A percentile compares a stretch with the other conserved stretches of the same genome.
These are phyloP conservation scores for Pantala flavescens DNA, from an alignment of 1,140 invertebrate species.

Conservation along the genomic window DNA sequence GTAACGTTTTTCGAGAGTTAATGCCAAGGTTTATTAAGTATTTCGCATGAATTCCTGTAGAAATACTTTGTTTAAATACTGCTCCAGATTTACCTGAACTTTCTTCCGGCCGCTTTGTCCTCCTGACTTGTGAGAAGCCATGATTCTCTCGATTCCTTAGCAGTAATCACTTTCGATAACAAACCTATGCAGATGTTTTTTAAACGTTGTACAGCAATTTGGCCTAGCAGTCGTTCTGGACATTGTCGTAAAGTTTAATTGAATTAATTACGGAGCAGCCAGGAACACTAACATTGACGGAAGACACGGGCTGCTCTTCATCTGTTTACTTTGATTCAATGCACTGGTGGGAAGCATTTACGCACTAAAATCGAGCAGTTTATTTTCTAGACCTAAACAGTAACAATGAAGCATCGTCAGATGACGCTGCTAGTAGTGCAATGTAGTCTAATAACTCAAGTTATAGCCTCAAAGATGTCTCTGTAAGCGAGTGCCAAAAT, in stretches of 20 bases:
- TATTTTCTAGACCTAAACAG: too few relatives aligned
- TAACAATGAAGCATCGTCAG: too few relatives aligned
- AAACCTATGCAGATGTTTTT: not conserved
- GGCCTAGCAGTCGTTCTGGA: not conserved
- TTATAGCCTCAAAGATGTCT: too few relatives aligned
- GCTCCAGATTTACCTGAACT: constrained; percentile 44
- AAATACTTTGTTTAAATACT: too few relatives aligned
- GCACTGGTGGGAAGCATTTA: too few relatives aligned
- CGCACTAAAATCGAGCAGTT: too few relatives aligned
- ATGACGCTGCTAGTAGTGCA: too few relatives aligned
- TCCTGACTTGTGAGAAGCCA: constrained; percentile 39
- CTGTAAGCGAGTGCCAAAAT: too few relatives aligned
- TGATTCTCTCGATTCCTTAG: constrained; percentile 18
- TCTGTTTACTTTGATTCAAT: not conserved
- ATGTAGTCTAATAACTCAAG: too few relatives aligned
- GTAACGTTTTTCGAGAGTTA: too few relatives aligned
- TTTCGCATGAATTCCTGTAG: too few relatives aligned
- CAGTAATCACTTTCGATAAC: not conserved
- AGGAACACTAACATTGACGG: not conserved
- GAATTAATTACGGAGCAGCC: not conserved
- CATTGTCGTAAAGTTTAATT: not conserved
- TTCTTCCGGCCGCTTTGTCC: constrained; percentile 51
- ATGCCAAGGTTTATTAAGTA: too few relatives aligned
- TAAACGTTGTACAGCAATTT: not conserved
- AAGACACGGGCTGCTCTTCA: constrained; percentile 1